Conservation (phyloP, 2,113 vertebrate genomes). For the Actinemys pallida region DNA sequence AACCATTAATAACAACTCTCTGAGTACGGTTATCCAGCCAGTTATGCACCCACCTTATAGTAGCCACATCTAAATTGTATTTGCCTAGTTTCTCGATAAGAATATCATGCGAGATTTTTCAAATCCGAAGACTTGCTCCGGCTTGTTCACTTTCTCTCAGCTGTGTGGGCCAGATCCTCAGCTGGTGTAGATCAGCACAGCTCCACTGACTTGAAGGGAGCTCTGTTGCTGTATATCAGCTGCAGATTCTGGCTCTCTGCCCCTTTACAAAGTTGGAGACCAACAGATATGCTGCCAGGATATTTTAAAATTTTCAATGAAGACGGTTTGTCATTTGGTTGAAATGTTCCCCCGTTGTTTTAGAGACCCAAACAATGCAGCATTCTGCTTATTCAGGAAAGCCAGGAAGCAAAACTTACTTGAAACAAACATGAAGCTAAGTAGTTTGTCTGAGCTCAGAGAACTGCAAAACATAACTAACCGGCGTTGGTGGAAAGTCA, state of each 20-base stretch:
- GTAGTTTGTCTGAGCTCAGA: neutral
- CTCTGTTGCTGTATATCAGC: no score
- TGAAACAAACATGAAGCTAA: neutral
- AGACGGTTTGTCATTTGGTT: neutral
- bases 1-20: no score
- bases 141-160: neutral
- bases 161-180: neutral
- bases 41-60: no score
- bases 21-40: no score
- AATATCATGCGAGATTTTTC: no score
- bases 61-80: no score
- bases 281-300: neutral
- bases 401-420: neutral
- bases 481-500: neutral
- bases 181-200: neutral
- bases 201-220: neutral
- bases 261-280: neutral
- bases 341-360: neutral
- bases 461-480: neutral
- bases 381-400: neutral
- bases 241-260: neutral
- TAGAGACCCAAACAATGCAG: neutral
- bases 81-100: no score
- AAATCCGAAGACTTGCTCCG: neutral
- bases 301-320: neutral